Conservation (phyloP, 2,113 vertebrate species). For the Neodontobutis hainanensis region DNA sequence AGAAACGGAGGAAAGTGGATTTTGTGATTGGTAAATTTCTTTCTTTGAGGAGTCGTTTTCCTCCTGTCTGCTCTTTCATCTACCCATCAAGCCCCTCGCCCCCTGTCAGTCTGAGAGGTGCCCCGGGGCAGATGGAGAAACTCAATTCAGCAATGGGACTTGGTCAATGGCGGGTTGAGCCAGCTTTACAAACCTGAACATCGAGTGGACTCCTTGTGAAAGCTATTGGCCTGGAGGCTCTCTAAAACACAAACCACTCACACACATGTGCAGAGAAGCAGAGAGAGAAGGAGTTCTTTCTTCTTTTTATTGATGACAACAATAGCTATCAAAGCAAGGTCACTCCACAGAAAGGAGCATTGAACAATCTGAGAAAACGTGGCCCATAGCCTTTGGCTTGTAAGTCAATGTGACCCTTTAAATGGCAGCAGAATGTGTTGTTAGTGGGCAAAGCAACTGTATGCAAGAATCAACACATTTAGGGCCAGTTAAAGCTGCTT, state of each 20-base stretch:
- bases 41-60: constrained; percentile 52
- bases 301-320: constrained; percentile 59
- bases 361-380: constrained; percentile 45
- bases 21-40: constrained; percentile 58
- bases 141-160: constrained; percentile 64
- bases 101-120: constrained; percentile 61
- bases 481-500: constrained; percentile 25
- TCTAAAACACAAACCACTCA: constrained; percentile 59
- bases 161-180: constrained; percentile 68
- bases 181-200: constrained; percentile 68
- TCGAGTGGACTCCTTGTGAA: constrained; percentile 65
- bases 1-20: constrained; percentile 50
- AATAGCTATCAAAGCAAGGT: constrained; percentile 57
- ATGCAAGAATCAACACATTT: constrained; percentile 47
- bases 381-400: constrained; percentile 56
- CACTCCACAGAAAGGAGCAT: constrained; percentile 51
- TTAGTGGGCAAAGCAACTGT: constrained; percentile 25
- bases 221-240: constrained; percentile 57
- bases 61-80: constrained; percentile 59
- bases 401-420: constrained; percentile 39
- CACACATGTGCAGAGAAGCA: constrained; percentile 13
- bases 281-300: constrained; percentile 34
- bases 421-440: constrained; percentile 32
- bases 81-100: constrained; percentile 48
- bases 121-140: constrained; percentile 67